Evolutionary conservation across 1,140 invertebrate species (phyloP), one percentile per base, ranked within the genome.

Genomic region (Rhagoletis zephyria): DNA sequence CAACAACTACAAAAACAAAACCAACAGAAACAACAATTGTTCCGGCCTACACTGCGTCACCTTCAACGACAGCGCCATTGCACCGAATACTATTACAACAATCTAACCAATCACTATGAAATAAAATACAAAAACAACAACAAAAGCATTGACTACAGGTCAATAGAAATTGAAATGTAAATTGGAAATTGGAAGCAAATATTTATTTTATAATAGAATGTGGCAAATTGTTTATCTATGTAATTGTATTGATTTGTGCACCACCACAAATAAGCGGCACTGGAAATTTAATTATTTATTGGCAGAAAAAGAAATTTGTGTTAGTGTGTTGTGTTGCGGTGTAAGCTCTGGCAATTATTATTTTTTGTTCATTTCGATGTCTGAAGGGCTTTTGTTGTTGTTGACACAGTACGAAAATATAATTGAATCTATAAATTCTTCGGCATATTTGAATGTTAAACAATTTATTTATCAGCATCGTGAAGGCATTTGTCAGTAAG

Each of bases 41-140:
- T 3, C 51, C 10, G 51, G 51, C 51, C 51, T 56, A 56, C 51
- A 7, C 5, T 5, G 16, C 64, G 16, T 40, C 64, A 65, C 5
- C 5, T 5, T 9, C 48, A 85, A 60, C 67, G 40, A 14, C 67
- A 70, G 61, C 81, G n/a, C 0, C 51, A 16, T 85, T 60, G 81
- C 81, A 60, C 51, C 51, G 59, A 85, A n/a, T 85, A 85, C 30
- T 59, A 59, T 59, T 85, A 85, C 81, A 85, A 85, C 81, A 85
- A 85, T 40, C n/a, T 85, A 4, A 74, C 67, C 67, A 74, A 74
- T 74, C 67, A 74, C 12, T 74, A 74, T 74, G 67, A 74, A 74
- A 74, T 74, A 48, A 74, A 16, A 74, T 6, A 48, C 1, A 1
- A n/a, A 40, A 74, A 48, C 67, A 30, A 4, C 30, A 30, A 30